Conservation (phyloP, 92 coral and sea anemone genomes). For the Umimayanthus kanabou region DNA sequence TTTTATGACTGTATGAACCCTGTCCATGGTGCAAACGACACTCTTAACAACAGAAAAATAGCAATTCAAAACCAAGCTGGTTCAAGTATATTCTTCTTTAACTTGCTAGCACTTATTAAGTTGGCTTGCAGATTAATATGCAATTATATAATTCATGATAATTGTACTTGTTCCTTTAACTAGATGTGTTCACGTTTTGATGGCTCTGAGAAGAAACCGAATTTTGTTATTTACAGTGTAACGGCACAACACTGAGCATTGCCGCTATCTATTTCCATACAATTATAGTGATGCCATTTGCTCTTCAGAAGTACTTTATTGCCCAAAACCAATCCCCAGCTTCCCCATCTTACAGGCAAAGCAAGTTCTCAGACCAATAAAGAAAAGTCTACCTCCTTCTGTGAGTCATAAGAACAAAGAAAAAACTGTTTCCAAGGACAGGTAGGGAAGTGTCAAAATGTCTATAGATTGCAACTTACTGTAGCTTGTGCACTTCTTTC, state of each 20-base stretch:
- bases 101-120: neutral
- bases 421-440: neutral
- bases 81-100: neutral
- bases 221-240: no score
- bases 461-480: neutral
- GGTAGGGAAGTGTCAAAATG: neutral
- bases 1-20: no score
- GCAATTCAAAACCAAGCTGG: neutral
- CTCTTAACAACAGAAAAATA: no score
- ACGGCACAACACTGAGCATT: neutral
- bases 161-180: no score
- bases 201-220: neutral
- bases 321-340: neutral
- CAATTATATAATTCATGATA: neutral
- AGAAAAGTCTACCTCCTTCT: neutral
- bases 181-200: no score
- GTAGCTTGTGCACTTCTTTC: neutral
- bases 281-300: neutral
- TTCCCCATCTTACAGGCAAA: conserved; percentile 46
- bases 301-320: neutral
- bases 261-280: neutral
- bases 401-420: conserved; percentile 2
- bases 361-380: conserved; percentile 66
- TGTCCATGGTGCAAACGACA: neutral
- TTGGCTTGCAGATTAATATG: neutral